Conservation (phyloP, 2,797 vertebrate genomes). For the Austrolebias charrua region DNA sequence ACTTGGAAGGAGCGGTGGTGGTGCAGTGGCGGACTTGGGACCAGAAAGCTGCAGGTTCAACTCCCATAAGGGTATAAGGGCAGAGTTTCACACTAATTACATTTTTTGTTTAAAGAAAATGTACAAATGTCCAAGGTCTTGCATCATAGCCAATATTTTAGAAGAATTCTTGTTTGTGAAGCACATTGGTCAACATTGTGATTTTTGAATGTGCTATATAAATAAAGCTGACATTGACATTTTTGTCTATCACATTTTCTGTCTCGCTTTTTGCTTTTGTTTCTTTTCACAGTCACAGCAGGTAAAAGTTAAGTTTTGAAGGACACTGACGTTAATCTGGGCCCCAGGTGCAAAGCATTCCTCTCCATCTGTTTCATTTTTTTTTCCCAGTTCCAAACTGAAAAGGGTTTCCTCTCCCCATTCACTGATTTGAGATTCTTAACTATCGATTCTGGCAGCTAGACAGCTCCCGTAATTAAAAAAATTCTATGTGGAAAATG, state of each 20-base stretch:
- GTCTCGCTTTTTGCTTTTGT: neutral
- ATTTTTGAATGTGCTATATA: no score
- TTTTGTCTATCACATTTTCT: conserved; percentile 20
- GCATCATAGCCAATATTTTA: conserved; percentile 10
- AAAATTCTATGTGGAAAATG: conserved; percentile 71
- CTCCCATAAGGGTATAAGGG: conserved; percentile 5
- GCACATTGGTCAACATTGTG: no score
- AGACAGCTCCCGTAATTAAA: conserved; percentile 71
- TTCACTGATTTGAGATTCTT: conserved; percentile 52
- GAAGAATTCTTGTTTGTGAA: no score
- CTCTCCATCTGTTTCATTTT: conserved; percentile 55
- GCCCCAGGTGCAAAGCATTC: conserved; percentile 18
- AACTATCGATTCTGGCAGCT: conserved; percentile 71
- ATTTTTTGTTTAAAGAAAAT: conserved; percentile 33
- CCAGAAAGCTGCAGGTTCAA: no score
- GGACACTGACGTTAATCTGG: conserved; percentile 43
- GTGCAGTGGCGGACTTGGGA: no score
- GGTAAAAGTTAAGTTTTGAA: conserved; percentile 40
- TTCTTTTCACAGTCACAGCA: conserved; percentile 15
- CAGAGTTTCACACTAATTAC: conserved; percentile 49
- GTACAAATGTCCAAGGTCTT: conserved; percentile 32
- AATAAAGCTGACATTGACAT: no score
- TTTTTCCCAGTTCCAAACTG: conserved; percentile 38
- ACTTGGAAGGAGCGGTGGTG: conserved; percentile 7
- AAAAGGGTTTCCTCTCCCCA: conserved; percentile 45